Percentiles rank a stretch among this genome's conserved stretches.
Evolutionary conservation across 2,113 vertebrate genomes (phyloP).

Genomic region (Catharus fuscescens): DNA sequence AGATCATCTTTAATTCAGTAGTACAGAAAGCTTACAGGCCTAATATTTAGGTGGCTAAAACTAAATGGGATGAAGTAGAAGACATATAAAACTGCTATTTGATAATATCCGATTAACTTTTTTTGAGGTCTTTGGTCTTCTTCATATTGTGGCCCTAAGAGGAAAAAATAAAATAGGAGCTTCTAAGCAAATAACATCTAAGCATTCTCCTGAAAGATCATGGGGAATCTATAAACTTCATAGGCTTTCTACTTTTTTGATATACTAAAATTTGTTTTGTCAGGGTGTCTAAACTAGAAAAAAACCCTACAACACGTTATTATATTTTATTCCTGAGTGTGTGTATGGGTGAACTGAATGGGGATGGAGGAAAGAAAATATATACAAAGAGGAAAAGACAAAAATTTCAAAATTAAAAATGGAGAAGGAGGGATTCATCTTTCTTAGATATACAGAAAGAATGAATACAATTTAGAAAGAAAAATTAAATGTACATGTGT

Average conservation of each 20-base stretch:
- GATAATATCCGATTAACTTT: neutral
- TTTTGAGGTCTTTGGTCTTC: neutral
- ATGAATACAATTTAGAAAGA: neutral
- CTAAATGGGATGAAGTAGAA: neutral
- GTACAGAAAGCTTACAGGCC: neutral
- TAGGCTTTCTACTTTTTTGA: neutral
- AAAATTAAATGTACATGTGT: neutral
- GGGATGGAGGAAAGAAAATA: neutral
- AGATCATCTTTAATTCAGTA: neutral
- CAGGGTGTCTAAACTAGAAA: neutral
- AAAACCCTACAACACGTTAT: fast-evolving
- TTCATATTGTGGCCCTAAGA: neutral
- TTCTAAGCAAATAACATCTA: neutral
- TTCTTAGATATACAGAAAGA: neutral
- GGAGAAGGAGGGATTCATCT: neutral
- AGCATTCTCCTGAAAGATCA: neutral
- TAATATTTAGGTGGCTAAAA: neutral
- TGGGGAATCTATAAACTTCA: neutral
- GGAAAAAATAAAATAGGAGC: neutral
- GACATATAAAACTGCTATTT: neutral
- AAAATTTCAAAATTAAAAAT: neutral
- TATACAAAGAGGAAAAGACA: neutral
- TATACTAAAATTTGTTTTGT: neutral
- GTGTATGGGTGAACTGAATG: neutral
- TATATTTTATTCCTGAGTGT: neutral